Evolutionary conservation across 2,113 vertebrate genomes (phyloP).

Genomic region (Orthonyx spaldingii): DNA sequence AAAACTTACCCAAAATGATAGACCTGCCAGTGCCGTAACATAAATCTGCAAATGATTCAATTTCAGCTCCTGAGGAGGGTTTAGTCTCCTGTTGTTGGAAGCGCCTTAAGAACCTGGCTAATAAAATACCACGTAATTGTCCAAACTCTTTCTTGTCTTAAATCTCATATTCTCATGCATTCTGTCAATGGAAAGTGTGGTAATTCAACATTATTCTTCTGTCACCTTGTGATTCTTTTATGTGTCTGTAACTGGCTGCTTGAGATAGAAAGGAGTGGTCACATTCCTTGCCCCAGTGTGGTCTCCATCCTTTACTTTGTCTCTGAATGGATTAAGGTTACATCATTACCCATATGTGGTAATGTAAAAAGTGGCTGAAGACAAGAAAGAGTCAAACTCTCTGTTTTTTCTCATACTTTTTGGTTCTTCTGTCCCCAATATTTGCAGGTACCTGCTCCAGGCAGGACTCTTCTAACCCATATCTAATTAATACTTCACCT

Average conservation of each 20-base stretch:
- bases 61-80: not conserved
- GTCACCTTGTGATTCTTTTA: not conserved
- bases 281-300: not conserved
- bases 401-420: not conserved
- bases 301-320: not conserved
- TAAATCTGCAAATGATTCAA: not conserved
- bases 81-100: not conserved
- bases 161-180: not conserved
- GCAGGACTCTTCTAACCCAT: slow-evolving; percentile 30
- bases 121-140: not conserved
- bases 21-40: not conserved
- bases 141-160: not conserved
- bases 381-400: not conserved
- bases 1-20: not conserved
- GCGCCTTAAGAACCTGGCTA: not conserved
- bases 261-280: not conserved
- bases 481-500: slow-evolving; percentile 74
- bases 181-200: not conserved
- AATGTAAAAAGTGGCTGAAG: not conserved
- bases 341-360: not conserved
- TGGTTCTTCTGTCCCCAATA: not conserved
- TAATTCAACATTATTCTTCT: not conserved
- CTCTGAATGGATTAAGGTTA: not conserved
- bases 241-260: not conserved
- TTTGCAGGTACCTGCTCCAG: slow-evolving; percentile 1